These are phyloP conservation scores for Danio jaintianensis DNA, from an alignment of 2,797 vertebrate genomes.

Conservation along the genomic window DNA sequence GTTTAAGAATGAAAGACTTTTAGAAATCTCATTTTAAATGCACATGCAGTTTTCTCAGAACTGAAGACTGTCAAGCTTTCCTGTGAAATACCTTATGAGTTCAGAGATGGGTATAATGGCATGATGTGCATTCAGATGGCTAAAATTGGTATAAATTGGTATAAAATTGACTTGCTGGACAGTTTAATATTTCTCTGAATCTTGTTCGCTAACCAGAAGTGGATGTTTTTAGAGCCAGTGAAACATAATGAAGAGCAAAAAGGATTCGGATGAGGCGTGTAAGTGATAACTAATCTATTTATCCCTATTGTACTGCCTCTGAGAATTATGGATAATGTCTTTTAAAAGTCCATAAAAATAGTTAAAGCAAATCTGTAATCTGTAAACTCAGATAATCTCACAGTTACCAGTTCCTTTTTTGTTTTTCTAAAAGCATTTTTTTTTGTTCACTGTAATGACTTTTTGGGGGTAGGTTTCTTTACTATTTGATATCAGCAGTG, in stretches of 20 bases:
- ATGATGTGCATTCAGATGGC: constrained; percentile 4
- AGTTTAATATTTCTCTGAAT: neutral
- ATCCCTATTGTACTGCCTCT: neutral
- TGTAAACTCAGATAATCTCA: too few species aligned
- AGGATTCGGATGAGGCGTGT: neutral
- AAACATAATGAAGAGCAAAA: neutral
- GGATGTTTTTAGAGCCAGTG: neutral
- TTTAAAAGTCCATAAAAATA: neutral
- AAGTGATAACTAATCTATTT: neutral
- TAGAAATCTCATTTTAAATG: neutral
- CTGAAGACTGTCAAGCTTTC: neutral
- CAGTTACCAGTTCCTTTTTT: too few species aligned
- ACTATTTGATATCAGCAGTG: neutral
- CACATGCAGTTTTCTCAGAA: neutral
- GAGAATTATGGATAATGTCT: neutral
- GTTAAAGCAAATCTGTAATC: too few species aligned
- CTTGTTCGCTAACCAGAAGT: neutral
- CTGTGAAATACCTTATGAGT: neutral
- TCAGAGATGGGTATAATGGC: neutral
- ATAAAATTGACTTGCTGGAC: neutral
- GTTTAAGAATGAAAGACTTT: neutral
- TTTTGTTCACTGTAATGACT: too few species aligned
- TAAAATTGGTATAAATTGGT: too few species aligned
- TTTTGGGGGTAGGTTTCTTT: too few species aligned
- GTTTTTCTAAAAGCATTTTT: too few species aligned